Evolutionary conservation across 2,888 invertebrate species (phyloP).

Genomic region (Frankliniella intonsa): DNA sequence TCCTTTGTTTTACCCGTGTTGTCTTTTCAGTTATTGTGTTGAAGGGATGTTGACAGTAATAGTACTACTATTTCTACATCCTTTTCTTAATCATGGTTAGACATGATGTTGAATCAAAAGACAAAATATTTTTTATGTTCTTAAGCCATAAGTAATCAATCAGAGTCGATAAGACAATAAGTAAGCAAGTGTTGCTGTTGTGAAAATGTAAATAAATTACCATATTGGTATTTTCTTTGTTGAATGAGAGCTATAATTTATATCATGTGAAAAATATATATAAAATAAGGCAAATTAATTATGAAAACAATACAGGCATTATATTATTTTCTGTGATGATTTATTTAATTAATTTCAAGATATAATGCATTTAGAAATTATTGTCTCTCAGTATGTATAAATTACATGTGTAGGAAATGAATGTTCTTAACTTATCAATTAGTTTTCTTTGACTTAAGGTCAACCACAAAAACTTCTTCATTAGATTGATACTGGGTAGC

Average conservation of each 20-base stretch:
- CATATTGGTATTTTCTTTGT: too few relatives aligned
- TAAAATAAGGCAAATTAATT: neutral
- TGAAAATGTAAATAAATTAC: neutral
- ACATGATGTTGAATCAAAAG: neutral
- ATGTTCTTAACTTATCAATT: too few relatives aligned
- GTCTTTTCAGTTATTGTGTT: too few relatives aligned
- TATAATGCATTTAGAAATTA: neutral
- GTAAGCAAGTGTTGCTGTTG: constrained; percentile 34
- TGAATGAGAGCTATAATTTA: too few relatives aligned
- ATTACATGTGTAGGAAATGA: neutral
- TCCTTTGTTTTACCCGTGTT: too few relatives aligned
- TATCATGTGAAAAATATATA: neutral
- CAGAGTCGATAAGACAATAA: constrained; percentile 47
- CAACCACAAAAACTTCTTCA: too few relatives aligned
- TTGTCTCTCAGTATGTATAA: neutral
- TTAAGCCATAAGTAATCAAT: constrained; percentile 1
- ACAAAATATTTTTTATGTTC: neutral
- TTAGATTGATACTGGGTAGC: too few relatives aligned
- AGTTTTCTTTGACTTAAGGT: too few relatives aligned
- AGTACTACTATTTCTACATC: too few relatives aligned
- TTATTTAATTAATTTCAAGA: neutral
- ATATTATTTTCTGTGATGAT: neutral
- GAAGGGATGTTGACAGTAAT: too few relatives aligned
- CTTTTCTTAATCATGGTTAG: neutral
- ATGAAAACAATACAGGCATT: too few relatives aligned